Evolutionary conservation across 1,140 invertebrate genomes (phyloP), one percentile per base, ranked within the genome.

Genomic region (Drepana arcuata): DNA sequence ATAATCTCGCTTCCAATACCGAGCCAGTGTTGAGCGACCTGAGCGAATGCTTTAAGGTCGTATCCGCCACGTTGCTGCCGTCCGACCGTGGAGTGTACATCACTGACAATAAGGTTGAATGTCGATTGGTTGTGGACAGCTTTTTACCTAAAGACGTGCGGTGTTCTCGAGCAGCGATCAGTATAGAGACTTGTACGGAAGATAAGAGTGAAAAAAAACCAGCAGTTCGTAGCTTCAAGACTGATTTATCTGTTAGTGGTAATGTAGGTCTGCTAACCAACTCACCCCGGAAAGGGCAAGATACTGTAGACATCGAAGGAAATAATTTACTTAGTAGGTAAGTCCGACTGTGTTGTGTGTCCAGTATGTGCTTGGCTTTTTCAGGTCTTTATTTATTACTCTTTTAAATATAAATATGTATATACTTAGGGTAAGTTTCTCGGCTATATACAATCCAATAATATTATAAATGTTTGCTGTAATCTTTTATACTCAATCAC

Each of bases 41-140:
- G 15, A 83, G 64, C 28, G 83, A 84, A 34, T 84, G 83, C 32
- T 84, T 84, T 41, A 81, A 74, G 46, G 38, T 84, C 13, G 57
- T 82, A 14, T 79, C 81, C 3, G 72, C 64, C 9, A 59, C 62
- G 0, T 48, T 84, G 34, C 27, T 84, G 46, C 77, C 83, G 42
- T 78, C 80, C 37, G 77, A 84, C 53, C 62, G 83, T 49, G 78
- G 66, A 43, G 57, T 72, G 34, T 84, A 84, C 48, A 83, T 87
- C 32, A 86, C 85, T 29, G 86, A 87, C 39, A 86, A 86, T 63
- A 84, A 88, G 12, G 83, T 87, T n/a, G 77, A 88, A 50, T 86
- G 87, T 66, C 84, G 86, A 26, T 67, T 84, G 25, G 77, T 61
- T 9, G 49, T 90, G 6, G 74, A 84, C 30, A 87, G 85, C 55